Conservation (phyloP, 2,888 invertebrate genomes). For the Eurytoma adleriae region DNA sequence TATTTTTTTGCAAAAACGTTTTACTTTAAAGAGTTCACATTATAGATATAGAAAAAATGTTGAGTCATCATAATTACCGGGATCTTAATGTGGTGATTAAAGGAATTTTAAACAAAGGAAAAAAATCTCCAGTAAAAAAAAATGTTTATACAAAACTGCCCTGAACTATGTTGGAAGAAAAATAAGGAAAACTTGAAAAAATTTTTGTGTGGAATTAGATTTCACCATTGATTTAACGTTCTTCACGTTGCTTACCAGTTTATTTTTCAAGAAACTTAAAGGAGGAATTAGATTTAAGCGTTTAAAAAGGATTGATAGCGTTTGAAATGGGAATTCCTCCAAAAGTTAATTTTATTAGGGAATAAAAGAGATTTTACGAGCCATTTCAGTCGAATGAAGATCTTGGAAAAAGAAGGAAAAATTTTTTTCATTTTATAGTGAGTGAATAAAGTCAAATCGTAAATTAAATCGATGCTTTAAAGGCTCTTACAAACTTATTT, state of each 20-base stretch:
- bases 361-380: slow-evolving; percentile 1
- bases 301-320: not conserved
- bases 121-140: too few relatives aligned
- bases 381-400: slow-evolving; percentile 4
- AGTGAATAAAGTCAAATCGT: not conserved
- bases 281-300: not conserved
- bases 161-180: not conserved
- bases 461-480: not conserved
- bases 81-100: too few relatives aligned
- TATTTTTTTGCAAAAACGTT: too few relatives aligned
- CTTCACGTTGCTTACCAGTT: not conserved
- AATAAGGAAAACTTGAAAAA: not conserved
- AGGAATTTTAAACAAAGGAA: too few relatives aligned
- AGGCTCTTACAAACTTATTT: not conserved
- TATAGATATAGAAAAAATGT: too few relatives aligned
- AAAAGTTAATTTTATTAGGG: slow-evolving; percentile 1
- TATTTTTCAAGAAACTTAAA: not conserved
- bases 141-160: too few relatives aligned
- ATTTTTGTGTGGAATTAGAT: not conserved
- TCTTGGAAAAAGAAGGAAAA: not conserved
- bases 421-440: not conserved
- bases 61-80: too few relatives aligned
- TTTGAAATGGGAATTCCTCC: not conserved
- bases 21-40: too few relatives aligned
- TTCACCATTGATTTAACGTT: too few relatives aligned